phyloP scores from a whole-genome alignment of 2,888 invertebrate genomes.

The Drosophila neoperkinsi region DNA sequence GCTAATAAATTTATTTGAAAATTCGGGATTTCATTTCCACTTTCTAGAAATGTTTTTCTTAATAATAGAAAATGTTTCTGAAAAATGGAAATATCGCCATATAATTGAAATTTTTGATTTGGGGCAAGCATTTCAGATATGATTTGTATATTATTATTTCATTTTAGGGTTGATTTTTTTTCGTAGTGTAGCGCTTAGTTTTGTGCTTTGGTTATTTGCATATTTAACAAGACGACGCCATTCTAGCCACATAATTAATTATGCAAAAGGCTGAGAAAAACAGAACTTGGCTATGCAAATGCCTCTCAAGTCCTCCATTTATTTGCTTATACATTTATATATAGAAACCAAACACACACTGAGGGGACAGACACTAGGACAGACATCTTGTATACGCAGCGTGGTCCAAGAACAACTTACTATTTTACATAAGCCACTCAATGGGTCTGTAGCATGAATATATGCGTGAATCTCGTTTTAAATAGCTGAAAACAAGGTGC shows the following conservation, averaged over 20 bases:
- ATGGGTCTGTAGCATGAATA: conserved; percentile 20
- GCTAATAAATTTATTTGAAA: too few species aligned
- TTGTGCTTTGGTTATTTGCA: conserved; percentile 63
- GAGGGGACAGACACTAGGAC: neutral
- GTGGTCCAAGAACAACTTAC: conserved; percentile 42
- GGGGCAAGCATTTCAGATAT: neutral
- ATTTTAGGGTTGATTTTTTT: neutral
- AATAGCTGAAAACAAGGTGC: conserved; percentile 75
- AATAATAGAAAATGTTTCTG: neutral
- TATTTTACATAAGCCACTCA: conserved; percentile 77
- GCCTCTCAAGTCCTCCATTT: conserved; percentile 20
- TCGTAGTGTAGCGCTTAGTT: neutral
- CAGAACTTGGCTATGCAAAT: conserved; percentile 59
- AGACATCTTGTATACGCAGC: conserved; percentile 63
- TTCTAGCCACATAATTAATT: conserved; percentile 77
- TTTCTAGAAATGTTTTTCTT: neutral
- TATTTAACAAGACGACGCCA: conserved; percentile 75
- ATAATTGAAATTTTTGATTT: neutral
- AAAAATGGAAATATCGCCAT: fast-evolving
- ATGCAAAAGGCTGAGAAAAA: conserved; percentile 72
- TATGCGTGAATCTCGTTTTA: conserved; percentile 48
- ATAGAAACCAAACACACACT: neutral
- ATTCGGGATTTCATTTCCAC: too few species aligned
- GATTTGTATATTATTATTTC: neutral
- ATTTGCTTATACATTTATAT: conserved; percentile 10